Evolutionary conservation across 1,140 invertebrate genomes (phyloP).

Genomic region (Brachionus manjavacas): DNA sequence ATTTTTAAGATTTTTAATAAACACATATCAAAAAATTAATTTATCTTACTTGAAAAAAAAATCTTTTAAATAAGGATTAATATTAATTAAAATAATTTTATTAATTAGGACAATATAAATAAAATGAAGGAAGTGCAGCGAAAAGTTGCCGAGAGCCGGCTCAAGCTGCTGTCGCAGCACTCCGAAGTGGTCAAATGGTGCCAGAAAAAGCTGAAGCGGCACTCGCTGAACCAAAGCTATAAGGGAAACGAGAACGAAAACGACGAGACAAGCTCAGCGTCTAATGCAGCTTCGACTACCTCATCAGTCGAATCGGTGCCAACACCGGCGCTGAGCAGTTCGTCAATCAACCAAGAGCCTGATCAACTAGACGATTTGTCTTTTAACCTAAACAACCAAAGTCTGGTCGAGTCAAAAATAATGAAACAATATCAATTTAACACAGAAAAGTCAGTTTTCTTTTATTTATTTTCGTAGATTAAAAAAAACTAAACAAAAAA

Average conservation of each 20-base stretch:
- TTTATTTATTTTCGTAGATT: conserved; percentile 17
- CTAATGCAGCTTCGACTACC: neutral
- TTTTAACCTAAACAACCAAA: conserved; percentile 16
- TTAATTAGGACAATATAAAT: conserved; percentile 57
- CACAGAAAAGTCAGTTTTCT: conserved; percentile 35
- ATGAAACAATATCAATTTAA: conserved; percentile 40
- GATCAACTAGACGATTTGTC: conserved; percentile 22
- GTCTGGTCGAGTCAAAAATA: conserved; percentile 32
- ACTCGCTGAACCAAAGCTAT: neutral
- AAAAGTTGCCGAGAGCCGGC: conserved; percentile 50
- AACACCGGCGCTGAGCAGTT: neutral
- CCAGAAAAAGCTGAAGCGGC: conserved; percentile 34
- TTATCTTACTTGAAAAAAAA: neutral
- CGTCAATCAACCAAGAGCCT: neutral
- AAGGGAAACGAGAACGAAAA: neutral
- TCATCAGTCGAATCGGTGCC: neutral
- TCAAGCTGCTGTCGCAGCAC: conserved; percentile 51
- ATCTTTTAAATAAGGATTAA: no score
- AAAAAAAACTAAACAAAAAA: conserved; percentile 11
- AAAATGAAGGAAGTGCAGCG: conserved; percentile 53
- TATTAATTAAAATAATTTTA: neutral
- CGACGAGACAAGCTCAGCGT: neutral
- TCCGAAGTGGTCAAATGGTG: conserved; percentile 50
- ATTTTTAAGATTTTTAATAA: neutral
- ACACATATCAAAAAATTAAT: neutral